Evolutionary conservation across 2,888 invertebrate species (phyloP).

Genomic region (Pseudeuparius sepicola): DNA sequence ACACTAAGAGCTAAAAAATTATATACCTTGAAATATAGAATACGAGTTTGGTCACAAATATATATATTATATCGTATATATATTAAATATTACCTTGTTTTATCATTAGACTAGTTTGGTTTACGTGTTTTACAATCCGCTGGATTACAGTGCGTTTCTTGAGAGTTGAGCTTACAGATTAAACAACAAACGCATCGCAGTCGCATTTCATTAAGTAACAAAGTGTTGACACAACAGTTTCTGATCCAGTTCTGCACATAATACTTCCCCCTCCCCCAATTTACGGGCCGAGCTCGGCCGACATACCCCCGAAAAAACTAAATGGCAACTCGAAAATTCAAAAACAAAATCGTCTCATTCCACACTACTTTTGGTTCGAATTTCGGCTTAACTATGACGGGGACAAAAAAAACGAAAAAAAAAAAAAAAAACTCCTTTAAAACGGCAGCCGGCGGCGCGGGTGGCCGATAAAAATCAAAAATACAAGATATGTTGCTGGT

Average conservation of each 20-base stretch:
- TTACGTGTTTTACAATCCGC: conserved; percentile 31
- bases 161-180: conserved; percentile 30
- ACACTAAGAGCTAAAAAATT: conserved; percentile 30
- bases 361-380: too few species aligned
- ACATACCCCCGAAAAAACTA: conserved; percentile 17
- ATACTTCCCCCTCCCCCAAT: too few species aligned
- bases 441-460: too few species aligned
- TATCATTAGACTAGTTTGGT: conserved; percentile 37
- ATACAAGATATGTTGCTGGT: too few species aligned
- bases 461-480: too few species aligned
- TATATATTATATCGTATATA: conserved; percentile 27
- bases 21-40: conserved; percentile 29
- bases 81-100: conserved; percentile 29
- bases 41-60: conserved; percentile 34
- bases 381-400: too few species aligned
- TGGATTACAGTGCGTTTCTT: too few species aligned
- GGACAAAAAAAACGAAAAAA: too few species aligned
- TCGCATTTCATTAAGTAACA: conserved; percentile 23
- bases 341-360: too few species aligned
- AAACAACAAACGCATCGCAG: conserved; percentile 29
- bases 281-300: too few species aligned
- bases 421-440: too few species aligned
- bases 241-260: too few species aligned
- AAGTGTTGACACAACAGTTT: conserved; percentile 26
- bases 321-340: conserved; percentile 20